Evolutionary conservation across 2,113 vertebrate genomes (phyloP).

Genomic region (Solenodon paradoxus): DNA sequence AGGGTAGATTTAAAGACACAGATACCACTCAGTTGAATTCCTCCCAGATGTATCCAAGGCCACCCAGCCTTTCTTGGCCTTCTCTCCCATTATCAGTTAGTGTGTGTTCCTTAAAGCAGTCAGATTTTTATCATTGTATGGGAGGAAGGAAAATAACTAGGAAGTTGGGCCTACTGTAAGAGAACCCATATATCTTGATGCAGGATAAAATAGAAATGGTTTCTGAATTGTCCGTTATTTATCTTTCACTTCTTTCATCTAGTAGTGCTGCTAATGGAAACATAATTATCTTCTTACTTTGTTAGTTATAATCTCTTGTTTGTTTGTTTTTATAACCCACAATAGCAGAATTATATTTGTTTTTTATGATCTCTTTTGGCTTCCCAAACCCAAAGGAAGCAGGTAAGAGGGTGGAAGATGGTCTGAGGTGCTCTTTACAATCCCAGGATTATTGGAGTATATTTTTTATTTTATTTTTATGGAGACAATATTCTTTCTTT

Average conservation of each 20-base stretch:
- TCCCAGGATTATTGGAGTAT: background rate
- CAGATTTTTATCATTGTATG: slow-evolving; percentile 37
- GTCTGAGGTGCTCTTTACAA: background rate
- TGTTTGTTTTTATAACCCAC: background rate
- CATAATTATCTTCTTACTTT: background rate
- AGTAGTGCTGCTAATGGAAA: slow-evolving; percentile 1
- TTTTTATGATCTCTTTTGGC: slow-evolving; percentile 2
- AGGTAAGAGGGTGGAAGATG: background rate
- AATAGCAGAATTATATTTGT: background rate
- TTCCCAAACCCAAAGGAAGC: background rate
- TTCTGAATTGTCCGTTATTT: background rate
- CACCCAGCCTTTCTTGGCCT: slow-evolving; percentile 50
- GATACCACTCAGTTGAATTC: background rate
- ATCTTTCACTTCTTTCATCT: background rate
- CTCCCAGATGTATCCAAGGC: slow-evolving; percentile 15
- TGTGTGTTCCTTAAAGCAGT: slow-evolving; percentile 38
- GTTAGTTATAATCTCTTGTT: background rate
- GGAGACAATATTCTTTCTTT: background rate
- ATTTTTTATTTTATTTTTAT: background rate
- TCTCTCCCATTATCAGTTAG: background rate
- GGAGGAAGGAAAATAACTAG: background rate
- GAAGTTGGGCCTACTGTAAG: background rate
- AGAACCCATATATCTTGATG: background rate
- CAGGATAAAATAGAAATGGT: background rate
- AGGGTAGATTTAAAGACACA: background rate